These are phyloP conservation scores for Theristicus caerulescens DNA, from an alignment of 2,113 vertebrate species.

Conservation along the genomic window DNA sequence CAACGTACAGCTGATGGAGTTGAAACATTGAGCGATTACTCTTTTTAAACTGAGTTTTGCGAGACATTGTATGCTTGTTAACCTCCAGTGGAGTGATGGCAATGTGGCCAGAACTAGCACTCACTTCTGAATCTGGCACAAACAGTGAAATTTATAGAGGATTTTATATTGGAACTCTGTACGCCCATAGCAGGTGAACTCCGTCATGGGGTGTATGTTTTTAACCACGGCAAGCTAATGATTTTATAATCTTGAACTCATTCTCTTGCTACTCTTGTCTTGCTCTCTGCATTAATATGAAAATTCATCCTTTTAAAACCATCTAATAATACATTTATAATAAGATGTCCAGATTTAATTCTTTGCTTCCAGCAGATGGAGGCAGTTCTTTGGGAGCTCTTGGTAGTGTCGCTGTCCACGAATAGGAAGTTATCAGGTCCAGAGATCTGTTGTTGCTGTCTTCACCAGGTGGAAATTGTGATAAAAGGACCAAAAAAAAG, in stretches of 20 bases:
- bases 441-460: not conserved
- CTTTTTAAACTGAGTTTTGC: not conserved
- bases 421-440: not conserved
- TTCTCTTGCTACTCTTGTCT: not conserved
- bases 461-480: not conserved
- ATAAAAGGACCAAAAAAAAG: not conserved
- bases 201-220: not conserved
- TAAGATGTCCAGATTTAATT: not conserved
- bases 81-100: not conserved
- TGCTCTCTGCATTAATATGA: not conserved
- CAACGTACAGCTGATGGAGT: not conserved
- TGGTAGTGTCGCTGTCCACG: not conserved
- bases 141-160: not conserved
- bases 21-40: not conserved
- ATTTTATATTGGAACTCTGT: not conserved
- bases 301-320: not conserved
- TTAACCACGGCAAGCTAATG: not conserved
- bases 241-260: not conserved
- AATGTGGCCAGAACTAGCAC: not conserved
- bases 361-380: conserved; percentile 15
- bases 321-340: not conserved
- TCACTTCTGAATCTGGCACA: not conserved
- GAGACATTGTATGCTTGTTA: not conserved
- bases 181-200: not conserved
- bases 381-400: not conserved